Percentiles rank a stretch among this genome's conserved stretches.
phyloP scores from a whole-genome alignment of 2,888 invertebrate genomes.

The Yponomeuta plumbellus region DNA sequence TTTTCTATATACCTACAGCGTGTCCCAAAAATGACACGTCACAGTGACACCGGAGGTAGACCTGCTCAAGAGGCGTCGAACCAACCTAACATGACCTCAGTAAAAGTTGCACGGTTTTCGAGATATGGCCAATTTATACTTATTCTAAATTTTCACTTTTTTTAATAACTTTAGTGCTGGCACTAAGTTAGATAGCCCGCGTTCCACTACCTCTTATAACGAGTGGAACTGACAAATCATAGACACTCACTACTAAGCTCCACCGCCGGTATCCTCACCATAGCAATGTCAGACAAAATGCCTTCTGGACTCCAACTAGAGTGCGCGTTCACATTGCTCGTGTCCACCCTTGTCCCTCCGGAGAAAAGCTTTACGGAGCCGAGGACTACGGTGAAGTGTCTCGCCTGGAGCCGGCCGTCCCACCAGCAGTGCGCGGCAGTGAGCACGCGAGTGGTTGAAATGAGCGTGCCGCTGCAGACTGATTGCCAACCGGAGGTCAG shows the following conservation, averaged over 20 bases:
- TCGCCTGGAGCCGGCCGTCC: conserved; percentile 48
- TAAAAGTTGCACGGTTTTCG: too few species aligned
- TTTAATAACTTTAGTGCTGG: too few species aligned
- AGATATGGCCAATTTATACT: too few species aligned
- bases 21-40: too few species aligned
- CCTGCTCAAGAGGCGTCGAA: too few species aligned
- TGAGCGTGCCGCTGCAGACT: conserved; percentile 56
- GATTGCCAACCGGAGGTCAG: conserved; percentile 49
- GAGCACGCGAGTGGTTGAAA: conserved; percentile 49
- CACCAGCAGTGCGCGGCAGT: conserved; percentile 68
- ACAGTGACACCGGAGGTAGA: too few species aligned
- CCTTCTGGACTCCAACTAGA: conserved; percentile 38
- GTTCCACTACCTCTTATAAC: too few species aligned
- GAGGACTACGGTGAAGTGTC: conserved; percentile 41
- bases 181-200: too few species aligned
- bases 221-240: background rate
- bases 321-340: conserved; percentile 36
- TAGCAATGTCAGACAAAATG: conserved; percentile 42
- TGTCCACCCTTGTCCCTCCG: conserved; percentile 39
- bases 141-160: too few species aligned
- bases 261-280: conserved; percentile 26
- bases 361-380: conserved; percentile 39
- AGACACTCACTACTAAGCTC: background rate
- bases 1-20: too few species aligned
- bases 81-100: too few species aligned